A percentile compares a stretch with the other conserved stretches of the same genome.
phyloP scores from a whole-genome alignment of 2,888 invertebrate species.

The Nowickia ferox region DNA sequence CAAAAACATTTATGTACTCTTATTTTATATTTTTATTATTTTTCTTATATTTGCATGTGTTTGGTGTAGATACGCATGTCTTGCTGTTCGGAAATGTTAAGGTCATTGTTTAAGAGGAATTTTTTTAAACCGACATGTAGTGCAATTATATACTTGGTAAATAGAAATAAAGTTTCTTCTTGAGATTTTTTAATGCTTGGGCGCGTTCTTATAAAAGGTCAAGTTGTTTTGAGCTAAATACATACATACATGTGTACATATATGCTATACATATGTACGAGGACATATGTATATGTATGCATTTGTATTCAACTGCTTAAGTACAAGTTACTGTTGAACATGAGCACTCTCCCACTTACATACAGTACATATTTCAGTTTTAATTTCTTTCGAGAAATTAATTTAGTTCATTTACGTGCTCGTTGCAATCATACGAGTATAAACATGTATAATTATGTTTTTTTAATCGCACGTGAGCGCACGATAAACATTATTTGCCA shows the following conservation, averaged over 20 bases:
- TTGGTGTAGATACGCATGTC: not conserved
- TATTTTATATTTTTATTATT: too few species aligned
- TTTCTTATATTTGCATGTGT: too few species aligned
- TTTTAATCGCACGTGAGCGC: too few species aligned
- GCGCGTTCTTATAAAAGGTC: slow-evolving; percentile 27
- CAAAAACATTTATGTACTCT: not conserved
- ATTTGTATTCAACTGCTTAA: not conserved
- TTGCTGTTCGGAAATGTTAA: slow-evolving; percentile 47
- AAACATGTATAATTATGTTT: too few species aligned
- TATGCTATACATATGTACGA: too few species aligned
- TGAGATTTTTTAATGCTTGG: not conserved
- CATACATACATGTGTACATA: not conserved
- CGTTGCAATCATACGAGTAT: not conserved
- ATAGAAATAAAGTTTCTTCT: slow-evolving; percentile 2
- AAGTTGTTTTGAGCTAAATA: slow-evolving; percentile 13
- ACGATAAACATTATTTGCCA: too few species aligned
- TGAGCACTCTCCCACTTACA: not conserved
- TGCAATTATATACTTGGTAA: slow-evolving; percentile 35
- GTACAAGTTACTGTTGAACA: slow-evolving; percentile 1
- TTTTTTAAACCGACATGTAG: not conserved
- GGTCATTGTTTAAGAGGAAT: not conserved
- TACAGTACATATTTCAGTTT: not conserved
- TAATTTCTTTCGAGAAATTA: not conserved
- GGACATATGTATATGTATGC: too few species aligned
- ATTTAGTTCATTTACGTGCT: not conserved